Evolutionary conservation across 2,113 vertebrate species (phyloP).

Genomic region (Melanerpes formicivorus): DNA sequence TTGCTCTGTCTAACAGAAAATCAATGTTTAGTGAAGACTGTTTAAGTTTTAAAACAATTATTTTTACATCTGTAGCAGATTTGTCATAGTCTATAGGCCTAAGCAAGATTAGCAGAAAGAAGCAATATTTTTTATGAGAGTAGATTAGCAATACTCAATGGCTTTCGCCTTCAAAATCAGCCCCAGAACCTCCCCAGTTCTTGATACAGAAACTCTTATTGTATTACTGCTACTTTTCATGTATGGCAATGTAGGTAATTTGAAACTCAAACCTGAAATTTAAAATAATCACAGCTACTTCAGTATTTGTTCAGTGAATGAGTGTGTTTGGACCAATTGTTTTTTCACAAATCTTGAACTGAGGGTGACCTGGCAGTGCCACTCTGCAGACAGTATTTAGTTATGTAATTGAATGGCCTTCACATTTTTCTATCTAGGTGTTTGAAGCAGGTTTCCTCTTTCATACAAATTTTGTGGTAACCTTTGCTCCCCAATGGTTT

Average conservation of each 20-base stretch:
- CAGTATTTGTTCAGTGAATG: neutral
- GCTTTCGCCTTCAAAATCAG: neutral
- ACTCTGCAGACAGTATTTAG: constrained; percentile 43
- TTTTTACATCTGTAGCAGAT: neutral
- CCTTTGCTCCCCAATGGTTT: constrained; percentile 75
- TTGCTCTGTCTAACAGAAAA: neutral
- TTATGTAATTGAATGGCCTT: constrained; percentile 70
- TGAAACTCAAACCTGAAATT: neutral
- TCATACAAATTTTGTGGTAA: constrained; percentile 73
- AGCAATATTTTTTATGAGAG: neutral
- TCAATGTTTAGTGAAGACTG: neutral
- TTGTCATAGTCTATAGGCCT: neutral
- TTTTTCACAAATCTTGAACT: constrained; percentile 59
- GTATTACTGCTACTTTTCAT: neutral
- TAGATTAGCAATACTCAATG: neutral
- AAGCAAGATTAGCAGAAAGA: neutral
- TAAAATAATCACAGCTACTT: neutral
- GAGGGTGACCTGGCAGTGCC: constrained; percentile 58
- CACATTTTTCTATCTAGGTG: constrained; percentile 73
- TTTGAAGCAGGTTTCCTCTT: constrained; percentile 70
- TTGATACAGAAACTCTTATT: neutral
- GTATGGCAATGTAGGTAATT: neutral
- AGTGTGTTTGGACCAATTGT: neutral
- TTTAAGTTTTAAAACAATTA: neutral
- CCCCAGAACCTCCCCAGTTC: neutral